These are phyloP conservation scores for Climacteris rufus DNA, from an alignment of 2,113 vertebrate species.

Conservation along the genomic window DNA sequence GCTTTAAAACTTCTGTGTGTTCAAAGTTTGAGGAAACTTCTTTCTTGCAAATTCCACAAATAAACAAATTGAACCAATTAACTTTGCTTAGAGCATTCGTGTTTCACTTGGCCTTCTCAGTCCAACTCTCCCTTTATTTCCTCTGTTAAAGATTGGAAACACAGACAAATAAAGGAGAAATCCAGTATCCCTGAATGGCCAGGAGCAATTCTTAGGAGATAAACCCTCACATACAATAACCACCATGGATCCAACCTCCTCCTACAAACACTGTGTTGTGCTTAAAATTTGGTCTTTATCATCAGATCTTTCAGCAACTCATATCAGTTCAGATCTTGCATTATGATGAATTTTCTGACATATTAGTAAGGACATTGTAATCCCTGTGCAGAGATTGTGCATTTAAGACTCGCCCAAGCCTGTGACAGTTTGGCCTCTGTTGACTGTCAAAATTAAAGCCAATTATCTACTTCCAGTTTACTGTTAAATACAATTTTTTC, in stretches of 20 bases:
- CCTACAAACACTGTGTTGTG: neutral
- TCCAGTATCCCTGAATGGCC: neutral
- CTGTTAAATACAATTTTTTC: neutral
- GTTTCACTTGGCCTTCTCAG: neutral
- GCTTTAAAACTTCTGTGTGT: neutral
- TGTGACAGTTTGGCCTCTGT: neutral
- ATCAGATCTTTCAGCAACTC: neutral
- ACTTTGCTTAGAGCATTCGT: neutral
- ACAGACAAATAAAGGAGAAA: neutral
- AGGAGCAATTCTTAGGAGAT: neutral
- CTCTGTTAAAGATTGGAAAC: neutral
- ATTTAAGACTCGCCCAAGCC: neutral
- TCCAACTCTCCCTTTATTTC: neutral
- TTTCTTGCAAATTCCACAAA: neutral
- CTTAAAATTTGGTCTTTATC: neutral
- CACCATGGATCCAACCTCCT: neutral
- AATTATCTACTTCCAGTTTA: neutral
- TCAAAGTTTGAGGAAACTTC: neutral
- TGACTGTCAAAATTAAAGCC: neutral
- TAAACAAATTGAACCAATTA: neutral
- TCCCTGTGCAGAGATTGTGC: neutral
- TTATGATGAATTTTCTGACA: neutral
- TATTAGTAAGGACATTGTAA: neutral
- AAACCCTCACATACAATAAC: neutral
- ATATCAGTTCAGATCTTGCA: fast-evolving